Evolutionary conservation across 2,888 invertebrate genomes (phyloP).

Genomic region (Drosophila acutilabella): DNA sequence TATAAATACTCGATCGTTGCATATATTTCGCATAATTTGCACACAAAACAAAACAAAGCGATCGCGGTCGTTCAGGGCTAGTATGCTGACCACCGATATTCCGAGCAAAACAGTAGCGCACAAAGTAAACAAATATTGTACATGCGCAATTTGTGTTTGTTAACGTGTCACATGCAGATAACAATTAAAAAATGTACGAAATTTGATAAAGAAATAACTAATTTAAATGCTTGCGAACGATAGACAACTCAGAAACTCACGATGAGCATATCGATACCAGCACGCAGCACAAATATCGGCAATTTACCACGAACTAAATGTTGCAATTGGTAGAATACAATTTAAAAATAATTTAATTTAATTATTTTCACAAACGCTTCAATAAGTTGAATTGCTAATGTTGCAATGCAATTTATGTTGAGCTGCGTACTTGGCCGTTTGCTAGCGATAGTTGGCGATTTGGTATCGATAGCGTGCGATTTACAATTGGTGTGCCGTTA

Average conservation of each 20-base stretch:
- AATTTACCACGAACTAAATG: background rate
- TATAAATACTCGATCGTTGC: slow-evolving; percentile 14
- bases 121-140: background rate
- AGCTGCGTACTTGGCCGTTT: slow-evolving; percentile 10
- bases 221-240: background rate
- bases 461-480: slow-evolving; percentile 16
- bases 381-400: background rate
- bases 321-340: background rate
- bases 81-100: slow-evolving; percentile 37
- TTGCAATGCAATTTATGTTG: background rate
- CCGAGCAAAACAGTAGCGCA: background rate
- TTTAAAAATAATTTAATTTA: no score
- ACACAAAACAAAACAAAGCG: slow-evolving; percentile 36
- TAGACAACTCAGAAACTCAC: background rate
- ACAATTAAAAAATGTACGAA: background rate
- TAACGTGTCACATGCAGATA: background rate
- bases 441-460: background rate
- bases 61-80: slow-evolving; percentile 19
- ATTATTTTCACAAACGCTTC: no score
- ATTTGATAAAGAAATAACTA: background rate
- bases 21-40: slow-evolving; percentile 6
- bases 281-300: background rate
- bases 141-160: background rate
- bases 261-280: background rate
- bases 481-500: background rate